Evolutionary conservation across 1,140 invertebrate genomes (phyloP).

Genomic region (Drosophila seguyi): DNA sequence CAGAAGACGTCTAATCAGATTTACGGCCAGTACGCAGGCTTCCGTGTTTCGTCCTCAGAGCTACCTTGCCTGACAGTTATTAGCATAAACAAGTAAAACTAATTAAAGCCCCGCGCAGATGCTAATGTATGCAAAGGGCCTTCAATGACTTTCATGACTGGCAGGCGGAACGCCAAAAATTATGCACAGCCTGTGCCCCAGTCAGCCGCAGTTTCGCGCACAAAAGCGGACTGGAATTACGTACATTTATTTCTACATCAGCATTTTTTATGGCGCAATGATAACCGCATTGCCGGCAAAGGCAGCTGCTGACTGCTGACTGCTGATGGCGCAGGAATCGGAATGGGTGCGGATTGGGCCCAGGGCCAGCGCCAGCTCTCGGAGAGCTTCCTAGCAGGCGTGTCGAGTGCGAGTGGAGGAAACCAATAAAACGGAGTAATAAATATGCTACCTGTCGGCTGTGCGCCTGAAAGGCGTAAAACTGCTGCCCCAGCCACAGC

Average conservation of each 20-base stretch:
- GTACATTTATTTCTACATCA: constrained; percentile 79
- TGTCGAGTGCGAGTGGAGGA: constrained; percentile 15
- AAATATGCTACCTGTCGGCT: constrained; percentile 71
- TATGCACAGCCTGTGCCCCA: constrained; percentile 45
- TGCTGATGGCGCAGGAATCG: constrained; percentile 30
- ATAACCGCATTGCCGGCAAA: constrained; percentile 34
- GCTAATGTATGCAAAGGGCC: constrained; percentile 81
- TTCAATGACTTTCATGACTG: constrained; percentile 56
- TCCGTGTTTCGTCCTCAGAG: neutral
- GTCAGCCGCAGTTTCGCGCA: constrained; percentile 26
- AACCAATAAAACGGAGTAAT: constrained; percentile 73
- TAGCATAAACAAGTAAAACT: constrained; percentile 77
- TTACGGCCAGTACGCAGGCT: constrained; percentile 44
- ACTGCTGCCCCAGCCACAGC: constrained; percentile 36
- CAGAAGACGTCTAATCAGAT: constrained; percentile 67
- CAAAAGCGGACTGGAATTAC: constrained; percentile 68
- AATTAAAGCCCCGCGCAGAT: constrained; percentile 76
- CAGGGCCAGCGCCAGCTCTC: neutral
- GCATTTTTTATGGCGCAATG: constrained; percentile 69
- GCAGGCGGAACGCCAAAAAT: constrained; percentile 42
- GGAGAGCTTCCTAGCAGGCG: constrained; percentile 40
- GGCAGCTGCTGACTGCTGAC: constrained; percentile 47
- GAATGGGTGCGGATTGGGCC: neutral
- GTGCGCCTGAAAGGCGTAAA: constrained; percentile 65
- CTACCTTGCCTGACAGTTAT: constrained; percentile 40